A percentile compares a stretch with the other conserved stretches of the same genome.
Conservation (phyloP, 2,797 vertebrate species). For the Benthosema pterotum region DNA sequence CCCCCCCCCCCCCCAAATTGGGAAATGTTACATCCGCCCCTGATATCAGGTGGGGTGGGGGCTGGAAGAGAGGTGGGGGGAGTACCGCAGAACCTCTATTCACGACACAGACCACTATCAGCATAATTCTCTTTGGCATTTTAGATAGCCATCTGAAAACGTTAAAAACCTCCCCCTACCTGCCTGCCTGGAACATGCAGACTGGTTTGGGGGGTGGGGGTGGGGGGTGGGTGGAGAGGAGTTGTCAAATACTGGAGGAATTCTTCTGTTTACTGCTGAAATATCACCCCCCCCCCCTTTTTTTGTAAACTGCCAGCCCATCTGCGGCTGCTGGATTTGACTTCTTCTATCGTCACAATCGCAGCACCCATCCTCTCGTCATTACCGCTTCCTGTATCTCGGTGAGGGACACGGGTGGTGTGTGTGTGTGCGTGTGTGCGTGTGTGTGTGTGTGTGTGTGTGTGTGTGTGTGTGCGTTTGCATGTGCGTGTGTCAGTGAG, state of each 20-base stretch:
- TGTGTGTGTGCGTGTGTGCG: constrained; percentile 7
- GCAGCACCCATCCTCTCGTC: constrained; percentile 49
- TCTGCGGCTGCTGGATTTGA: constrained; percentile 61
- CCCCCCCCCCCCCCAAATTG: too few relatives aligned
- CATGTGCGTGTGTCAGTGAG: background rate
- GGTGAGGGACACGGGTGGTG: constrained; percentile 45
- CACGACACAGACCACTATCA: constrained; percentile 73
- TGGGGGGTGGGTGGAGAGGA: constrained; percentile 45
- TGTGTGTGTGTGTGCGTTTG: background rate
- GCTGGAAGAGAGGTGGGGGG: constrained; percentile 33
- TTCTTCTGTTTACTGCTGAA: constrained; percentile 73
- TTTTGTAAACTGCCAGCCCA: constrained; percentile 62
- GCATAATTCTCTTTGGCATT: constrained; percentile 84
- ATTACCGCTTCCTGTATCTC: constrained; percentile 53
- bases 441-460: constrained; percentile 22
- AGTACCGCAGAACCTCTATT: constrained; percentile 57
- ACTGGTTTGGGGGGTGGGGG: too few relatives aligned
- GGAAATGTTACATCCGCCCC: too few relatives aligned
- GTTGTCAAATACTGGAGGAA: constrained; percentile 79
- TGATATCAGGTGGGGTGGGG: constrained; percentile 16
- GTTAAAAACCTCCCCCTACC: constrained; percentile 47
- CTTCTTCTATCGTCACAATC: constrained; percentile 65
- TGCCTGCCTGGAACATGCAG: background rate
- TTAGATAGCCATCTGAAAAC: constrained; percentile 77
- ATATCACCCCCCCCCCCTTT: constrained; percentile 67